phyloP scores from a whole-genome alignment of 2,888 invertebrate species.

The Aporophyla lueneburgensis region DNA sequence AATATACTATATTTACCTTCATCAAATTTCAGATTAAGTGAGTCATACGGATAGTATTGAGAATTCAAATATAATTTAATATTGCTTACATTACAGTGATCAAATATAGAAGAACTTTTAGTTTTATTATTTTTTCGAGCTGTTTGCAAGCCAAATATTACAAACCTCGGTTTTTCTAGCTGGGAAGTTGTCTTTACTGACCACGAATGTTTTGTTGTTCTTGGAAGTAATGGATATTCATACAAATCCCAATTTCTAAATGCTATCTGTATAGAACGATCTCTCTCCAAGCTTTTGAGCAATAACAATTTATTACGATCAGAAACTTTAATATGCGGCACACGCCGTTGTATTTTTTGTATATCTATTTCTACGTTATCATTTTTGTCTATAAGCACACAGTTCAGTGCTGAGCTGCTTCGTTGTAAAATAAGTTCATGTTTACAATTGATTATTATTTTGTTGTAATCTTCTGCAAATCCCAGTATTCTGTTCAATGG shows the following conservation, averaged over 20 bases:
- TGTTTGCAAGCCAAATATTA: not conserved
- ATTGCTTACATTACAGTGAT: not conserved
- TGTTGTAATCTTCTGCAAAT: conserved; percentile 8
- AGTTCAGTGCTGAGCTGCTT: not conserved
- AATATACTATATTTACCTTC: too few relatives aligned
- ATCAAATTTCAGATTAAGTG: too few relatives aligned
- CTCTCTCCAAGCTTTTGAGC: too few relatives aligned
- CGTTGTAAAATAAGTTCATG: not conserved
- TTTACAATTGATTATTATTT: not conserved
- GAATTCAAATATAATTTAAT: not conserved
- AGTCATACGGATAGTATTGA: too few relatives aligned
- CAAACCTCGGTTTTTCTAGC: not conserved
- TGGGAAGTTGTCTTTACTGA: not conserved
- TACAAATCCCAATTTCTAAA: conserved; percentile 22
- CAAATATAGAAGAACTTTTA: not conserved
- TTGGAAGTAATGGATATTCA: not conserved
- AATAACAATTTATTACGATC: too few relatives aligned
- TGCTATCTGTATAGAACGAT: not conserved
- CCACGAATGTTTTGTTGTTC: not conserved
- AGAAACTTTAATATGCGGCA: too few relatives aligned
- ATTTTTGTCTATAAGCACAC: conserved; percentile 2
- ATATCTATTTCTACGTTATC: not conserved
- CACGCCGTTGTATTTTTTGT: too few relatives aligned
- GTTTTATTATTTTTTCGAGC: not conserved
- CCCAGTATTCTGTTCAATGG: conserved; percentile 3